Evolutionary conservation across 2,888 invertebrate genomes (phyloP).

Genomic region (Hemistola chrysoprasaria): DNA sequence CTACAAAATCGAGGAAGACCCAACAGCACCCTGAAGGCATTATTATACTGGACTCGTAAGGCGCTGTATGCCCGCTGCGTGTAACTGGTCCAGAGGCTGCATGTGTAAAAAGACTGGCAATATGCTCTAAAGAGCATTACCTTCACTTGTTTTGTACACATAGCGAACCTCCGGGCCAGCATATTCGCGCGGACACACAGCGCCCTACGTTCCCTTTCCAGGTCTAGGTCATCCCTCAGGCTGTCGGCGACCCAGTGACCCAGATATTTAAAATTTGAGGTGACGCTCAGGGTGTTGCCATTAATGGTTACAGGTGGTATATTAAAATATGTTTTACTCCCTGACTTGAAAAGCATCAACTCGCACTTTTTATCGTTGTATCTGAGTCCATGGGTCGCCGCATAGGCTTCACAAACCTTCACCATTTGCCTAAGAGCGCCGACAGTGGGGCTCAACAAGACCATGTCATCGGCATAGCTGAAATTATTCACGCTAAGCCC

Average conservation of each 20-base stretch:
- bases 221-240: not conserved
- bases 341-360: not conserved
- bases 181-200: not conserved
- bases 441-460: not conserved
- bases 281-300: not conserved
- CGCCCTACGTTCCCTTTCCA: not conserved
- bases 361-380: not conserved
- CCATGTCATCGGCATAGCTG: no score
- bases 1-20: slow-evolving; percentile 6
- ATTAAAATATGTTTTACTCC: not conserved
- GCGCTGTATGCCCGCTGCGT: not conserved
- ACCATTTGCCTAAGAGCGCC: not conserved
- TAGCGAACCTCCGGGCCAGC: not conserved
- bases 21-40: slow-evolving; percentile 7
- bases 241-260: not conserved
- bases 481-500: not conserved
- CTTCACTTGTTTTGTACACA: not conserved
- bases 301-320: not conserved
- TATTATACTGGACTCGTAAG: slow-evolving; percentile 3
- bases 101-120: slow-evolving; percentile 1
- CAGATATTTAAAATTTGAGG: not conserved
- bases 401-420: not conserved
- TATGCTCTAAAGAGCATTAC: not conserved
- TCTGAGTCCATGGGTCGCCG: not conserved
- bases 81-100: not conserved